phyloP scores from a whole-genome alignment of 2,113 vertebrate species.

The Taurulus bubalis region DNA sequence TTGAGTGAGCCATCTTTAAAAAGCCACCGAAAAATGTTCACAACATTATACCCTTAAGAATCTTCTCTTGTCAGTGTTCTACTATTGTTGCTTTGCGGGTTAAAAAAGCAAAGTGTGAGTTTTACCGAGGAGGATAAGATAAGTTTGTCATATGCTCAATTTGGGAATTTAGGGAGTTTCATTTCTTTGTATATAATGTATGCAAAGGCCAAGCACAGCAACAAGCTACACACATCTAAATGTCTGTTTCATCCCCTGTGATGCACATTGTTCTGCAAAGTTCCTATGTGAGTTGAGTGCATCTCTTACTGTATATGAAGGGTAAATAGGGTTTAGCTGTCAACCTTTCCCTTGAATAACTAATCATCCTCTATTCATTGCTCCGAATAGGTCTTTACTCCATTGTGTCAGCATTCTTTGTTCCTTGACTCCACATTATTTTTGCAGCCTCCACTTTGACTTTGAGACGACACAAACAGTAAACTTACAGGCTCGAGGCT shows the following conservation, averaged over 20 bases:
- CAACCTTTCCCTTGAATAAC: conserved; percentile 47
- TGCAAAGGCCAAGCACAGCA: not conserved
- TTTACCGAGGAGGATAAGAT: not conserved
- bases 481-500: conserved; percentile 46
- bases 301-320: conserved; percentile 23
- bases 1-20: not conserved
- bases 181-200: not conserved
- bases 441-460: conserved; percentile 69
- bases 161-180: no score
- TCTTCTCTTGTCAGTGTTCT: not conserved
- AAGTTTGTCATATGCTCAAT: not conserved
- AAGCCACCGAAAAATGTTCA: not conserved
- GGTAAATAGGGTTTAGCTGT: conserved; percentile 45
- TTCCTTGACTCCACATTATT: conserved; percentile 68
- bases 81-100: not conserved
- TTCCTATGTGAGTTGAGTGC: conserved; percentile 27
- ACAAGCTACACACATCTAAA: not conserved
- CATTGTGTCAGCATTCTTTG: conserved; percentile 62
- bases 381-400: conserved; percentile 55
- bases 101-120: not conserved
- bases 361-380: conserved; percentile 61
- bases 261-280: conserved; percentile 1
- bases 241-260: conserved; percentile 1
- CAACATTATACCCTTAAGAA: not conserved
- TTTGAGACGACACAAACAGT: conserved; percentile 69